Base-by-base conservation (phyloP, 2,888 invertebrate species). In the Capitulum mitella region DNA sequence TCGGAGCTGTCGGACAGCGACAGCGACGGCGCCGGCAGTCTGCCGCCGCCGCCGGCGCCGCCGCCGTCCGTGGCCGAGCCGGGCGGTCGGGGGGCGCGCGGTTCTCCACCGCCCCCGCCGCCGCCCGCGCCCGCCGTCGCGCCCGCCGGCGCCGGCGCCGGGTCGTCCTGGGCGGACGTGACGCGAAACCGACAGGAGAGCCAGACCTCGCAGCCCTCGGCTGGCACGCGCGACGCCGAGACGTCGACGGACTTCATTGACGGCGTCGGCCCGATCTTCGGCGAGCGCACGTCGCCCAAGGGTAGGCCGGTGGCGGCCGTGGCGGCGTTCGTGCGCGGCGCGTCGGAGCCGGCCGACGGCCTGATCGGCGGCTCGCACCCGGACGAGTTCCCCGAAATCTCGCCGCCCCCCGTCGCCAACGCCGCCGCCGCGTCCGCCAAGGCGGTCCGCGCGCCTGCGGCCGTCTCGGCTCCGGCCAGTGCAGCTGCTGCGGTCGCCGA, bases 1-100 rank as follows among this genome's bases (percentile, higher is more conserved):
- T 92, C 91, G 83, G 94, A 94, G 84, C 93, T 93, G 86, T 92
- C 92, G 81, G 93, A 93, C 83, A 92, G 92, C 84, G 86, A 85
- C 78, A 92, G 92, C 86, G 89, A 91, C 84, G 94, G 94, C 85
- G 90, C 92, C 77, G 86, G 87, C 46, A 86, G 87, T 34, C 87
- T 87, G 46, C 85, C 86, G 12, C 85, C 86, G 29, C 32, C 83
- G 40, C 32, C 83, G 40, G 78, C 81, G 34, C 81, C 81, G 22
- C 81, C 81, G 19, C 80, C 81, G 34, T 58, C n/a, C 29, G n/a
- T 58, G 29, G 58, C 10, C 5, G 58, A 58, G n/a, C 8, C 29
- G 58, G 58, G 58, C 58, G 58, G 58, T n/a, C 58, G 58, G 10
- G 29, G n/a, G 6, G 58, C 10, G 58, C 58, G 58, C 58, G 58